phyloP scores from a whole-genome alignment of 2,888 invertebrate species.

The Psylliodes chrysocephalus region DNA sequence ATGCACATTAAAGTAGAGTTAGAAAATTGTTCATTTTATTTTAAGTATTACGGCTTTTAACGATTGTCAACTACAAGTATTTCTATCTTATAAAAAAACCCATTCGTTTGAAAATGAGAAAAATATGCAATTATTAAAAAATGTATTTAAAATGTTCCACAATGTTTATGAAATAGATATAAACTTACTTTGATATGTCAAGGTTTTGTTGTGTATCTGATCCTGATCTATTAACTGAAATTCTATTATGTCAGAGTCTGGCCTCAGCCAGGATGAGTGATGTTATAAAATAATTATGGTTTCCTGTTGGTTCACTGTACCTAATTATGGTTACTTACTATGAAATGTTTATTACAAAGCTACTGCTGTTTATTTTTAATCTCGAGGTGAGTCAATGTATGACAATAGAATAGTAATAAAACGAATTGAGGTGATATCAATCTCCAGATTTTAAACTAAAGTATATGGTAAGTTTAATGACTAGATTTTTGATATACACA shows the following conservation, averaged over 20 bases:
- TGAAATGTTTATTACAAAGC: slow-evolving; percentile 37
- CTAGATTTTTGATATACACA: no score
- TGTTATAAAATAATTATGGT: slow-evolving; percentile 42
- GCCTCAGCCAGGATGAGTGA: slow-evolving; percentile 43
- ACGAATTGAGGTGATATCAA: not conserved
- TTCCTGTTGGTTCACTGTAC: slow-evolving; percentile 42
- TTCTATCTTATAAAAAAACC: no score
- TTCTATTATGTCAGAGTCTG: slow-evolving; percentile 40
- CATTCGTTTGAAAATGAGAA: no score
- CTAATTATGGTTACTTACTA: slow-evolving; percentile 34
- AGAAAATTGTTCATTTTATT: no score
- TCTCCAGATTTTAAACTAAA: not conserved
- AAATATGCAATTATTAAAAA: no score
- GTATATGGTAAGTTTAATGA: no score
- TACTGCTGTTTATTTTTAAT: slow-evolving; percentile 33
- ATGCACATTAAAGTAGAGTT: no score
- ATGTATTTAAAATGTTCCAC: no score
- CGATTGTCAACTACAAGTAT: no score
- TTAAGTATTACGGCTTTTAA: no score
- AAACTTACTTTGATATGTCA: slow-evolving; percentile 17
- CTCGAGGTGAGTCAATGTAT: slow-evolving; percentile 22
- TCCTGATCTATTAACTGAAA: slow-evolving; percentile 39
- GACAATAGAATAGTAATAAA: slow-evolving; percentile 2
- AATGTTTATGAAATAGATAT: no score
- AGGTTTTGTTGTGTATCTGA: slow-evolving; percentile 16